phyloP scores from a whole-genome alignment of 2,797 vertebrate species.

The Danio choprae region DNA sequence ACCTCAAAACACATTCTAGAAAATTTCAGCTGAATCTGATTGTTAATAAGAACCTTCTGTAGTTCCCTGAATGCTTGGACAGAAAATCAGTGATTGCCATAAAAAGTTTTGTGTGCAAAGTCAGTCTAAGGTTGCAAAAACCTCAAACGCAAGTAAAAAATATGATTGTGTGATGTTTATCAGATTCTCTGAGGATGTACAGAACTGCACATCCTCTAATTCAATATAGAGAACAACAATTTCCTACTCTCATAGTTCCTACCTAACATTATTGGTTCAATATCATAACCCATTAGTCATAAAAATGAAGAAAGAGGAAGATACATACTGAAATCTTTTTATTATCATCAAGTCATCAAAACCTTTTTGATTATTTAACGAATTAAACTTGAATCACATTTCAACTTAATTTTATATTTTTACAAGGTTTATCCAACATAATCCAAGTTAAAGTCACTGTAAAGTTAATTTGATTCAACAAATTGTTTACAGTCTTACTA shows the following conservation, averaged over 20 bases:
- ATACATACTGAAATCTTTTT: too few relatives aligned
- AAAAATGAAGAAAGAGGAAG: neutral
- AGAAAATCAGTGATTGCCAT: constrained; percentile 1
- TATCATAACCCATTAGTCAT: neutral
- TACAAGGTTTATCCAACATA: too few relatives aligned
- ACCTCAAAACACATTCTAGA: neutral
- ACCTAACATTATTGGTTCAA: neutral
- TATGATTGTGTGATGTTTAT: constrained; percentile 16
- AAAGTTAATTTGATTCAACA: too few relatives aligned
- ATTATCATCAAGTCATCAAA: neutral
- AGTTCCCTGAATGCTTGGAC: constrained; percentile 5
- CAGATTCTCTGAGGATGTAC: constrained; percentile 18
- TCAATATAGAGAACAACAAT: constrained; percentile 17
- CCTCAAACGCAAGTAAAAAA: constrained; percentile 24
- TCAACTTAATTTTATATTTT: too few relatives aligned
- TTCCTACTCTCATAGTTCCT: constrained; percentile 4
- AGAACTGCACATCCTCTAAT: constrained; percentile 7
- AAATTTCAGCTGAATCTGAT: neutral
- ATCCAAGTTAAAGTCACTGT: too few relatives aligned
- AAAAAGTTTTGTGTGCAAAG: constrained; percentile 20
- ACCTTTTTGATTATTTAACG: too few relatives aligned
- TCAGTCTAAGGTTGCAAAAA: constrained; percentile 28
- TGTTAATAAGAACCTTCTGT: constrained; percentile 9
- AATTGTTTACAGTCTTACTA: too few relatives aligned
- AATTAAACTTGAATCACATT: too few relatives aligned